Evolutionary conservation across 1,140 invertebrate genomes (phyloP), one percentile per base, ranked within the genome.

Genomic region (Ylistrum balloti): DNA sequence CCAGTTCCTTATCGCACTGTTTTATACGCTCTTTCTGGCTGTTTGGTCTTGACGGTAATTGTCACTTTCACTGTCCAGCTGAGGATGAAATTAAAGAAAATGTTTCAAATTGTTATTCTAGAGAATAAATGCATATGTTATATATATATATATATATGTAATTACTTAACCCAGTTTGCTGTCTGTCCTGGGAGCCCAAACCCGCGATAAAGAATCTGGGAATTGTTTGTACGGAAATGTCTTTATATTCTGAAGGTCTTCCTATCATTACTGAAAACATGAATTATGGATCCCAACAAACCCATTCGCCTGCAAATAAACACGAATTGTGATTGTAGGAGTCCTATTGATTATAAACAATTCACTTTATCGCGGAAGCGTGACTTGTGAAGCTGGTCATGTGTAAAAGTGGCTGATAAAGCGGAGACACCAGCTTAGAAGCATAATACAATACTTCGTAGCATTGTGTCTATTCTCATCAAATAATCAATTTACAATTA

Each of bases 231-330:
- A 74, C 56, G n/a, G 56, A 74, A 74, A 74, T 74, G 56, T 74
- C 56, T 74, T 74, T 74, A 74, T 74, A 74, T 74, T 74, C 20
- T n/a, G 28, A 74, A 74, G 56, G 56, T 74, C n/a, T 74, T 74
- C 22, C 56, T 74, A 74, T 28, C 56, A 74, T 74, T 74, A 74
- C 56, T 74, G 22, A 74, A 11, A 74, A n/a, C 56, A 74, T 74
- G 56, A 74, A 74, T 74, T 74, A 74, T 74, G 56, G 56, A 74
- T 74, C 56, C n/a, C 22, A 28, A 74, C 56, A 74, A 74, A 74
- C 56, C 11, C 56, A 74, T 74, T 74, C 56, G 22, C n/a, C 56
- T 1, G 56, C 35, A 74, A 74, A 74, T 74, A 74, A 74, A 74
- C 56, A 74, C 56, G 28, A 74, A n/a, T n/a, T 74, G 9, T 28